Percentiles rank a stretch among this genome's conserved stretches.
These are phyloP conservation scores for Chesias legatella DNA, from an alignment of 2,888 invertebrate genomes.

Conservation along the genomic window DNA sequence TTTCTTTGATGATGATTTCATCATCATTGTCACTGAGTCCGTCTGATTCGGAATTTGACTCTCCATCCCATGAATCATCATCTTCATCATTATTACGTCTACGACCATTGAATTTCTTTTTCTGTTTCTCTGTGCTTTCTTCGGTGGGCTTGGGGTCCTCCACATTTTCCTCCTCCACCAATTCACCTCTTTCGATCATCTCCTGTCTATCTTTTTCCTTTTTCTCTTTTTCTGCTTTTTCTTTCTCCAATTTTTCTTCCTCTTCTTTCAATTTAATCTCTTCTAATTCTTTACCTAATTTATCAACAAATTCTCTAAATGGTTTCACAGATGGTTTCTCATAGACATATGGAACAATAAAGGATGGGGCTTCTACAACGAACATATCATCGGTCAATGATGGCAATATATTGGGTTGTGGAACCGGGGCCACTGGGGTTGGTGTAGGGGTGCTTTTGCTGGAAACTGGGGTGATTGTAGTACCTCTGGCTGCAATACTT, in stretches of 20 bases:
- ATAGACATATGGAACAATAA: conserved; percentile 95
- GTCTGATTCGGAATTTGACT: conserved; percentile 75
- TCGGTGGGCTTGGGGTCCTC: conserved; percentile 44
- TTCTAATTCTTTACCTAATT: conserved; percentile 83
- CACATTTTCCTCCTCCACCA: conserved; percentile 32
- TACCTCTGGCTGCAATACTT: conserved; percentile 72
- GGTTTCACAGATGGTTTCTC: conserved; percentile 93
- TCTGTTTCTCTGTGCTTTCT: conserved; percentile 54
- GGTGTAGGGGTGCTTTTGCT: conserved; percentile 42
- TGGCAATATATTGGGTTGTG: conserved; percentile 82
- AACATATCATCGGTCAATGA: conserved; percentile 95
- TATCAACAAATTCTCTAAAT: conserved; percentile 86
- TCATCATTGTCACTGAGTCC: conserved; percentile 69
- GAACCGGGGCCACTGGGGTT: conserved; percentile 33
- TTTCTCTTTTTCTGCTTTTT: conserved; percentile 55
- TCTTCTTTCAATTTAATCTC: conserved; percentile 64
- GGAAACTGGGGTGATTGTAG: conserved; percentile 79
- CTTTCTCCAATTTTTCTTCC: conserved; percentile 54
- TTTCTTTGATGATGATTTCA: conserved; percentile 79
- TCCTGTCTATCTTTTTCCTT: conserved; percentile 70
- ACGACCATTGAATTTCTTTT: conserved; percentile 28
- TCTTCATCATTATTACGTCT: conserved; percentile 71
- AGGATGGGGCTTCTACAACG: conserved; percentile 95
- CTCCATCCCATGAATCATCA: conserved; percentile 82
- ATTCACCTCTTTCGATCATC: conserved; percentile 53